phyloP scores from a whole-genome alignment of 2,797 vertebrate species.

The Pempheris klunzingeri region DNA sequence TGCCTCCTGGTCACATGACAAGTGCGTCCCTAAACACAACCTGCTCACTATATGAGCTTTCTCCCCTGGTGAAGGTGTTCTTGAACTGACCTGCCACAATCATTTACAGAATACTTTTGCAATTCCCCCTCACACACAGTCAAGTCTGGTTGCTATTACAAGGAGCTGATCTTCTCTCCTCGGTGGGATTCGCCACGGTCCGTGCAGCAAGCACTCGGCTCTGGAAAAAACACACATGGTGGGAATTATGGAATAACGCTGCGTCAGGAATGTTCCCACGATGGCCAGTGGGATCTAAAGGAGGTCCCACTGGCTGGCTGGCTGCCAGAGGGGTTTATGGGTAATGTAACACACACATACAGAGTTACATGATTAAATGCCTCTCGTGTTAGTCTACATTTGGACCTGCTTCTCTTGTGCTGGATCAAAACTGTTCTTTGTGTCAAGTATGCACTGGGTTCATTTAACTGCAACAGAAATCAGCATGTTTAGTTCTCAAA shows the following conservation, averaged over 20 bases:
- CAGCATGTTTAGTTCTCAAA: neutral
- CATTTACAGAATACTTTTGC: constrained; percentile 1
- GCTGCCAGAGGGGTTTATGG: constrained; percentile 61
- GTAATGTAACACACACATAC: constrained; percentile 68
- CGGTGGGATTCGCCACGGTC: constrained; percentile 74
- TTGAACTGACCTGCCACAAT: constrained; percentile 9
- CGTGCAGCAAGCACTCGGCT: constrained; percentile 40
- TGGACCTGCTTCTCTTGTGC: constrained; percentile 38
- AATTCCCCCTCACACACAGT: neutral
- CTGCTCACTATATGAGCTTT: neutral
- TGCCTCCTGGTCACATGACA: neutral
- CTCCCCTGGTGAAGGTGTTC: neutral
- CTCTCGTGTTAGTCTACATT: constrained; percentile 27
- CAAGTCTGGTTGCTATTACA: constrained; percentile 72
- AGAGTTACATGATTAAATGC: constrained; percentile 49
- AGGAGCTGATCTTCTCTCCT: constrained; percentile 68
- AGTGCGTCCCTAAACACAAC: neutral
- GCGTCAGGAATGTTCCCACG: constrained; percentile 86
- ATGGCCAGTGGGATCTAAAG: constrained; percentile 71
- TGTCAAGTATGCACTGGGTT: constrained; percentile 8
- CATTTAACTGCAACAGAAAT: constrained; percentile 11
- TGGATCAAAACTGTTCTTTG: constrained; percentile 29
- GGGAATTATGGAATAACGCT: constrained; percentile 83
- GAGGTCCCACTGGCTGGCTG: constrained; percentile 61
- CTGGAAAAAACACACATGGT: constrained; percentile 80